Percentiles rank a stretch among this genome's conserved stretches.
Conservation (phyloP, 2,888 invertebrate genomes). For the Phortica magna region DNA sequence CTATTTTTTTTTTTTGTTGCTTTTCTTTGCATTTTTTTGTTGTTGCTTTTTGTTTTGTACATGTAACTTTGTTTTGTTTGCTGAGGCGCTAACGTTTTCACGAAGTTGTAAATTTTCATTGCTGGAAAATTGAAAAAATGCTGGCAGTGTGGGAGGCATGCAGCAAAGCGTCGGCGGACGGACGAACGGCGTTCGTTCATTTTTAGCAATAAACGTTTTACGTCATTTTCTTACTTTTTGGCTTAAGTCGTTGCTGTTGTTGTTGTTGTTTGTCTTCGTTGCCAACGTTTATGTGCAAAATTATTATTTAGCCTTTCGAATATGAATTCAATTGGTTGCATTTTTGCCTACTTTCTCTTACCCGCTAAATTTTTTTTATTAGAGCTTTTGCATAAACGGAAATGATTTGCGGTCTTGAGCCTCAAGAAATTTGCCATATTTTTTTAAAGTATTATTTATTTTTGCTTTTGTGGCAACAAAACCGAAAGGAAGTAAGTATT, state of each 20-base stretch:
- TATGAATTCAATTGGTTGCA: no score
- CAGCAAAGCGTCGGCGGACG: neutral
- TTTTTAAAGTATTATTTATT: no score
- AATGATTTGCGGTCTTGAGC: no score
- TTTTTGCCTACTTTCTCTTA: neutral
- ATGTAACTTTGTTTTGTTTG: constrained; percentile 24
- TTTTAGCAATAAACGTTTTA: neutral
- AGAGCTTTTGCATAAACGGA: no score
- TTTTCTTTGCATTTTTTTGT: neutral
- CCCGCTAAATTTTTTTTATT: neutral
- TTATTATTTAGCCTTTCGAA: no score
- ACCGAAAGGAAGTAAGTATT: no score
- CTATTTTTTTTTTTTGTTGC: constrained; percentile 35
- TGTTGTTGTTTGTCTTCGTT: neutral
- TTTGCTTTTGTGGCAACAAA: no score
- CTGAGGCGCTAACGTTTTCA: constrained; percentile 56
- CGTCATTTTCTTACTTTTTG: neutral
- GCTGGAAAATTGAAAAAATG: constrained; percentile 67
- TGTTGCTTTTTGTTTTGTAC: constrained; percentile 32
- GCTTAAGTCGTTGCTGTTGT: constrained; percentile 9
- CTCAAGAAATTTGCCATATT: no score
- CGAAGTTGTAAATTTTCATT: constrained; percentile 62
- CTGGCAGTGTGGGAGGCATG: constrained; percentile 47
- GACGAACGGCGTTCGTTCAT: neutral
- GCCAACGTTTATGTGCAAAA: neutral